Conservation (phyloP, 2,113 vertebrate genomes). For the Sceloporus undulatus region DNA sequence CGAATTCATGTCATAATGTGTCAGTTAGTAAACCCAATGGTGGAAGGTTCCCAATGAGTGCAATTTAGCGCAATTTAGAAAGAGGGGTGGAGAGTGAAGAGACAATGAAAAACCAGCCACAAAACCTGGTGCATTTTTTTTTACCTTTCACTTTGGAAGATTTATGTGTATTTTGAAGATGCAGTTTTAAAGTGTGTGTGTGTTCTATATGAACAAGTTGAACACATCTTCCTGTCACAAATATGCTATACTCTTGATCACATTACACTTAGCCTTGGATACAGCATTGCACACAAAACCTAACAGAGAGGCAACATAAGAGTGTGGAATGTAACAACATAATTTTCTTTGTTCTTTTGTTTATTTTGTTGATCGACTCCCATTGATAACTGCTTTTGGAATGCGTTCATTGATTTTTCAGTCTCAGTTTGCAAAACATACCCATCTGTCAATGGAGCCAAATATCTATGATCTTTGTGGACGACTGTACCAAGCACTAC, state of each 20-base stretch:
- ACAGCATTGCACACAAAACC: neutral
- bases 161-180: neutral
- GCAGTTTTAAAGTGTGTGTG: neutral
- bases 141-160: too few species aligned
- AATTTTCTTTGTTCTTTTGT: slow-evolving; percentile 7
- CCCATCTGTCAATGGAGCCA: neutral
- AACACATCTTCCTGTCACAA: neutral
- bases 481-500: neutral
- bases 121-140: neutral
- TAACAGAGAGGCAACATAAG: neutral
- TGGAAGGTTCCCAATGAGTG: neutral
- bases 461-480: neutral
- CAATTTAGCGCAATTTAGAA: neutral
- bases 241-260: neutral
- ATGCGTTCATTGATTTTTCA: neutral
- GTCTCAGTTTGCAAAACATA: neutral
- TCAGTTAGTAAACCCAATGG: neutral
- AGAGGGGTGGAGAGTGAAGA: neutral
- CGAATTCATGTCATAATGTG: neutral
- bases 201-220: neutral
- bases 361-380: neutral
- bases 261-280: neutral
- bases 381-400: neutral
- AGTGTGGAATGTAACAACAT: slow-evolving; percentile 1
- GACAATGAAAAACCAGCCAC: neutral